Base-by-base conservation (phyloP, 2,797 vertebrate species). In the Bradypodion ventrale region DNA sequence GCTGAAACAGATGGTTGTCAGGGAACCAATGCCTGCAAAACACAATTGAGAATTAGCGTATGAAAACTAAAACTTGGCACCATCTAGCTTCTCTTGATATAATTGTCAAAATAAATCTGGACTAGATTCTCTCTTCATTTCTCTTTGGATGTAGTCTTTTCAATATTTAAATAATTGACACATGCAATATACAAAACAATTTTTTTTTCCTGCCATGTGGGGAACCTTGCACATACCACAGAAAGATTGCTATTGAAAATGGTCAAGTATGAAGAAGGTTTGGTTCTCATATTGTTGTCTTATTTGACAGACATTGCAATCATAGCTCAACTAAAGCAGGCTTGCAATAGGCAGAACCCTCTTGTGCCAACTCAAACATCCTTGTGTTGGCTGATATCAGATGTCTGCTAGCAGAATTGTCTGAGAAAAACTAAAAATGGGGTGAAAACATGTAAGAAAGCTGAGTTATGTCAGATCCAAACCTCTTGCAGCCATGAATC, bases 81-180 rank as follows among this genome's bases (percentile, higher is more conserved):
- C 82, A 80, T 65, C 86, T 9, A 0, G 70, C 83, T 86, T 85
- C 88, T 90, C 88, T 91, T 93, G 91, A 95, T 90, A 85, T 84
- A 94, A 93, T 90, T 94, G 92, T 95, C 94, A 94, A 95, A 96
- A 95, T 92, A 95, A 95, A 94, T 93, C 93, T 95, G 93, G 46
- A 86, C 90, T 29, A 65, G 73, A 89, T 73, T 76, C 56, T 78
- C 42, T 37, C 87, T 23, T 52, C 19, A 4, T 29, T 52, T 42
- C 35, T 85, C 70, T 60, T 86, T 79, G 72, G 1, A 80, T 92
- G 91, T 93, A 89, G 89, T 92, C 88, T 94, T 93, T 93, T 86
- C 89, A 93, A 87, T 94, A 94, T 93, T 89, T 89, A 80, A 91
- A 88, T 75, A 85, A 29, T 37, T 83, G 87, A 86, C 87, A 83